These are phyloP conservation scores for Pollachius pollachius DNA, from an alignment of 2,113 vertebrate genomes.

Conservation along the genomic window DNA sequence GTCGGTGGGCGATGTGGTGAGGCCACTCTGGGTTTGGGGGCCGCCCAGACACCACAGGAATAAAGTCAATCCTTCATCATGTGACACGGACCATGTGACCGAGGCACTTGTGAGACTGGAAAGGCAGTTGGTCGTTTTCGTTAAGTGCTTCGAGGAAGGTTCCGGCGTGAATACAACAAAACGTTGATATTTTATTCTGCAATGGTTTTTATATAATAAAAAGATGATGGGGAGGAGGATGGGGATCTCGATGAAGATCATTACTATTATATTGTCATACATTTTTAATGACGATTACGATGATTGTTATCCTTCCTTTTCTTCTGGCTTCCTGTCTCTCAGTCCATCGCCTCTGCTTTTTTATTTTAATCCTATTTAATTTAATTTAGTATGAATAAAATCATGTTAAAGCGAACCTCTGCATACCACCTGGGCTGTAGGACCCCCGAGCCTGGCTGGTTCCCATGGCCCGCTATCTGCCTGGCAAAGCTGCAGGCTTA, in stretches of 20 bases:
- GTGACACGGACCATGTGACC: constrained; percentile 57
- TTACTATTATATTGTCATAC: no score
- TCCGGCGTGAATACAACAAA: no score
- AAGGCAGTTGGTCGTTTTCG: constrained; percentile 2
- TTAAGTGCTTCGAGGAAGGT: not conserved
- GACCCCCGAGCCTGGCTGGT: constrained; percentile 39
- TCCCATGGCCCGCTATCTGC: constrained; percentile 50
- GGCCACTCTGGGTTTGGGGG: constrained; percentile 72
- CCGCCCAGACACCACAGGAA: constrained; percentile 61
- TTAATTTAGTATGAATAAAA: not conserved
- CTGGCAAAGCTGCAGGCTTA: constrained; percentile 48
- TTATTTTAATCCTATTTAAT: not conserved
- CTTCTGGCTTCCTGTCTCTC: no score
- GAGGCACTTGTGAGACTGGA: not conserved
- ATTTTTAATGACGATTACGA: no score
- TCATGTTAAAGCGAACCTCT: constrained; percentile 21
- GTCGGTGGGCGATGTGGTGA: constrained; percentile 68
- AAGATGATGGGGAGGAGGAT: no score
- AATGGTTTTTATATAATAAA: no score
- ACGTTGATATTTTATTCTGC: no score
- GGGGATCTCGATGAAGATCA: no score
- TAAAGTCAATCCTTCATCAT: constrained; percentile 46
- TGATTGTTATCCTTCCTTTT: no score
- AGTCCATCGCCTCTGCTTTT: no score
- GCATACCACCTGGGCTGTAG: constrained; percentile 53